Percentiles rank a stretch among this genome's conserved stretches.
Evolutionary conservation across 2,113 vertebrate species (phyloP).

Genomic region (Ailuropoda melanoleuca): DNA sequence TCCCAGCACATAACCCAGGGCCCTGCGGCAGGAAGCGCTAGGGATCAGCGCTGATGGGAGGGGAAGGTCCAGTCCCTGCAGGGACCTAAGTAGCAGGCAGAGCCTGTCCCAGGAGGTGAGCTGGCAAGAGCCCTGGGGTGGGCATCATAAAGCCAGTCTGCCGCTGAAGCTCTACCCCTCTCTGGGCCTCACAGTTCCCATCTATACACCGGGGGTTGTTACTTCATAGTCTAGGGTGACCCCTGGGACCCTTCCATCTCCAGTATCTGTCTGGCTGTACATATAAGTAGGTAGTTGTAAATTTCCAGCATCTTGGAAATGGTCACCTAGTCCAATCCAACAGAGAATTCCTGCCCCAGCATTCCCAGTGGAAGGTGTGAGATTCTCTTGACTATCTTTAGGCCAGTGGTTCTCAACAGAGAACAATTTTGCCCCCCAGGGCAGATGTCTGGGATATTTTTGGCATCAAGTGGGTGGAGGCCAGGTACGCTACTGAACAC

Average conservation of each 20-base stretch:
- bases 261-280: neutral
- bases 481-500: neutral
- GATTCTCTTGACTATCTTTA: neutral
- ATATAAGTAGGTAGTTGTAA: neutral
- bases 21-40: neutral
- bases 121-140: neutral
- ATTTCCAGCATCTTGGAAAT: neutral
- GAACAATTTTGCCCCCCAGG: neutral
- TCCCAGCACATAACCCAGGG: neutral
- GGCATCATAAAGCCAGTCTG: neutral
- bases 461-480: neutral
- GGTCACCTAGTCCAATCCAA: neutral
- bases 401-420: neutral
- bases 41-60: neutral
- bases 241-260: neutral
- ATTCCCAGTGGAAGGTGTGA: neutral
- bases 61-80: neutral
- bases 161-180: neutral
- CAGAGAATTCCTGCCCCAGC: neutral
- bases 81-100: neutral
- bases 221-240: neutral
- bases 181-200: neutral
- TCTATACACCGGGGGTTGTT: neutral
- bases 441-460: neutral
- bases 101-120: neutral